A percentile compares a stretch with the other conserved stretches of the same genome.
Evolutionary conservation across 2,797 vertebrate species (phyloP).

Genomic region (Esox lucius): DNA sequence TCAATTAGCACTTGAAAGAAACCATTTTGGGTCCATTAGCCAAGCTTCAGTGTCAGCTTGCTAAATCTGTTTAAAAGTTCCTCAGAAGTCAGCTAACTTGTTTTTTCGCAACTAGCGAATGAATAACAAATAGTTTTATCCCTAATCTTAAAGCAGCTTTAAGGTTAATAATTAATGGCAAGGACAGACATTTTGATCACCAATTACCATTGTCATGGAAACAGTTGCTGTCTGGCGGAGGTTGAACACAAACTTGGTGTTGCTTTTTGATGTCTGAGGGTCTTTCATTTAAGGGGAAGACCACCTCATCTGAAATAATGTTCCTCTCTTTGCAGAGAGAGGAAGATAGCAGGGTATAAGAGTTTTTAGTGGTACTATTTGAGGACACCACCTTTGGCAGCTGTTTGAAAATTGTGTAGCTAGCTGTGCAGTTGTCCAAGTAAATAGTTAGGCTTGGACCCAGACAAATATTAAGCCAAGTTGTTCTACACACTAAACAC

Average conservation of each 20-base stretch:
- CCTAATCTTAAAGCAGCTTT: constrained; percentile 30
- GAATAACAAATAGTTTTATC: constrained; percentile 14
- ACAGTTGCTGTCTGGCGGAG: constrained; percentile 2
- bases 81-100: constrained; percentile 14
- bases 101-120: constrained; percentile 42
- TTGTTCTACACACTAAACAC: neutral
- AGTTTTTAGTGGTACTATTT: neutral
- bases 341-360: neutral
- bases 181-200: constrained; percentile 36
- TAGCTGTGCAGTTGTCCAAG: neutral
- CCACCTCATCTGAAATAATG: neutral
- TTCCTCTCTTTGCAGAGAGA: neutral
- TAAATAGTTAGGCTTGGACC: neutral
- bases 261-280: constrained; percentile 1
- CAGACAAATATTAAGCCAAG: neutral
- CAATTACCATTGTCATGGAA: constrained; percentile 33
- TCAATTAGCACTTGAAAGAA: constrained; percentile 24
- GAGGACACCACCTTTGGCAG: neutral
- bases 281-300: neutral
- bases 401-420: neutral
- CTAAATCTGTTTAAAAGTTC: neutral
- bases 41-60: neutral
- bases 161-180: constrained; percentile 34
- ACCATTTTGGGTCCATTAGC: constrained; percentile 24
- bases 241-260: neutral